Conservation (phyloP, 2,888 invertebrate genomes). For the Trachelus iudaicus region DNA sequence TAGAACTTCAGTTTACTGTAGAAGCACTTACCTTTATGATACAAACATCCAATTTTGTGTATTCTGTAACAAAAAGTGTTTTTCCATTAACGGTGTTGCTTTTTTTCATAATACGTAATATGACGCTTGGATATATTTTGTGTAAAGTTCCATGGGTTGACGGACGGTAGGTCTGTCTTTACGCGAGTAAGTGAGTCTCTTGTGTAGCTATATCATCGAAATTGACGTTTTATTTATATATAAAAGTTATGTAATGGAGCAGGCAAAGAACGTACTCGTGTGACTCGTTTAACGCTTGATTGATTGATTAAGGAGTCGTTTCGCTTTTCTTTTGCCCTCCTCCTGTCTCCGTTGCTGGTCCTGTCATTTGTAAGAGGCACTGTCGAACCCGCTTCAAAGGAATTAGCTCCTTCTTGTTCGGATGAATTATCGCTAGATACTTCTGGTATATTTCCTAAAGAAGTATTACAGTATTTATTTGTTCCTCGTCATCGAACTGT, state of each 20-base stretch:
- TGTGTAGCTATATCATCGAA: background rate
- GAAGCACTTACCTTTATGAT: background rate
- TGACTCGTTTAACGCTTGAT: background rate
- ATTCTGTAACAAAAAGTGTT: background rate
- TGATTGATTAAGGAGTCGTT: background rate
- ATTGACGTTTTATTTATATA: background rate
- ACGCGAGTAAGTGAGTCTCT: background rate
- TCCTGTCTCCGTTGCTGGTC: background rate
- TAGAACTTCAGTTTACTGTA: background rate
- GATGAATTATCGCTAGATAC: background rate
- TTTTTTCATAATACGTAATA: no score
- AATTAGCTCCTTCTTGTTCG: background rate
- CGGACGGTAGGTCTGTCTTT: background rate
- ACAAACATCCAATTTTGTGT: background rate
- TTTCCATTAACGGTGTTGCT: background rate
- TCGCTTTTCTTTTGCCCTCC: background rate
- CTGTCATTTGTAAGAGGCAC: background rate
- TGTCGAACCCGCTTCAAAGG: background rate
- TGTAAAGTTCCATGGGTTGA: background rate
- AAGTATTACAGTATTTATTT: background rate
- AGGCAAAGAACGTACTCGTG: background rate
- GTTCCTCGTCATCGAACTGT: background rate
- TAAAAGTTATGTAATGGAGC: background rate
- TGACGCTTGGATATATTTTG: background rate
- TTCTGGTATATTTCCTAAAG: background rate